Base-by-base conservation (phyloP, 2,888 invertebrate species). In the Mimachlamys varia region DNA sequence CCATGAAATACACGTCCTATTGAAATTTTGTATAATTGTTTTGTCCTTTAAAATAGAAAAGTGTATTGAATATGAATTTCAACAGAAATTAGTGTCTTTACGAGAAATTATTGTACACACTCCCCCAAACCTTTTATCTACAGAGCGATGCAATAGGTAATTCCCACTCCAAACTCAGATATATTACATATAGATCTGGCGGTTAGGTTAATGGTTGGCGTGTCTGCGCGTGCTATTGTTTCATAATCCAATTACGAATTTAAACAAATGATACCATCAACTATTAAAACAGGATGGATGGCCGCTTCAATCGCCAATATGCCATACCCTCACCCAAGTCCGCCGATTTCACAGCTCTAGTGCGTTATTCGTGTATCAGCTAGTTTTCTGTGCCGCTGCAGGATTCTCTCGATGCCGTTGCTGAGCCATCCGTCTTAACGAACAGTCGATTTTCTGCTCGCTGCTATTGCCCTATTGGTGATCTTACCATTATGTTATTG, bases 401-500 rank as follows among this genome's bases (percentile, higher is more conserved):
- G 58, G n/a, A 58, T 19, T n/a, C 58, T 58, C 58, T 12, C 33
- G 27, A 0, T 33, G 76, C 27, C 12, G 76, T 76, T 76, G 76
- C 76, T 33, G 76, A 12, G 33, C 22, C 76, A 15, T 10, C 76
- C 76, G 76, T 76, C 33, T 33, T 33, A 27, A 33, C 22, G 27
- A 76, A 76, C 76, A 76, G 76, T 76, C 76, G 33, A 76, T 76
- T 33, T 27, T 76, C 76, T 76, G 76, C 33, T 76, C 76, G 76
- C 76, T 76, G 76, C 76, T 13, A 13, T 33, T 76, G 76, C 22
- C 76, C 12, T 76, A 22, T 76, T 76, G 27, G 33, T 76, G 33
- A 76, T 76, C 76, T 76, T 22, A 76, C 22, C 19, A 22, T 33
- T 44, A 53, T 76, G 76, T 33, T 27, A 76, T 76, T 76, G 76